Percentiles rank a stretch among this genome's conserved stretches.
Conservation (phyloP, 2,888 invertebrate genomes). For the Ennomos quercinarius region DNA sequence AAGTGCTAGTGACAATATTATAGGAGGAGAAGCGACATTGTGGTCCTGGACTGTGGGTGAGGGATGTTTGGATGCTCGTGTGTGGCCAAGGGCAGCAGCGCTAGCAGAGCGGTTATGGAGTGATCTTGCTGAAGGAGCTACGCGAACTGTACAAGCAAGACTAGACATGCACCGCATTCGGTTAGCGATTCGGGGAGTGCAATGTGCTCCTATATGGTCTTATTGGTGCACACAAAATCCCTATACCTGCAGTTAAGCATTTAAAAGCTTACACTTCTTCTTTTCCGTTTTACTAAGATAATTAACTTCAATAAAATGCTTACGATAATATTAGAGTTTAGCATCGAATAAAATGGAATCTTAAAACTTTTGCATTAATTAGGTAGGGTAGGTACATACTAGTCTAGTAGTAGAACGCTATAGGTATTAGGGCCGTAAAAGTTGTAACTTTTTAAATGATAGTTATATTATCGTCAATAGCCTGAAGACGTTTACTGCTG, state of each 20-base stretch:
- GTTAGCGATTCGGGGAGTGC: conserved; percentile 85
- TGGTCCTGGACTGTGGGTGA: conserved; percentile 92
- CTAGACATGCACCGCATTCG: conserved; percentile 87
- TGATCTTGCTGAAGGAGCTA: conserved; percentile 79
- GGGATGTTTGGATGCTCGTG: conserved; percentile 88
- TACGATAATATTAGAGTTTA: too few species aligned
- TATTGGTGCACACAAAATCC: conserved; percentile 90
- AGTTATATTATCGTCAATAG: too few species aligned
- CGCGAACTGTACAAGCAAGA: conserved; percentile 86
- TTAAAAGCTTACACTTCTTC: conserved; percentile 18
- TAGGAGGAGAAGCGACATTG: conserved; percentile 92
- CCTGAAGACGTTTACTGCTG: too few species aligned
- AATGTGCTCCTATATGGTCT: conserved; percentile 89
- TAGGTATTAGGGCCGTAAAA: too few species aligned
- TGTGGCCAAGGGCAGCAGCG: conserved; percentile 93
- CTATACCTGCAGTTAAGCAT: conserved; percentile 80
- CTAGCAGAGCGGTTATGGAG: conserved; percentile 92
- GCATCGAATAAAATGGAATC: too few species aligned
- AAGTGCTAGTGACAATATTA: conserved; percentile 65
- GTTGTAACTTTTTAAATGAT: too few species aligned
- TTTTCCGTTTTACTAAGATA: too few species aligned
- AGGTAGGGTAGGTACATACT: too few species aligned
- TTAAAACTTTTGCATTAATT: too few species aligned
- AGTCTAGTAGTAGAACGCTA: too few species aligned
- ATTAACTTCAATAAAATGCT: too few species aligned